These are phyloP conservation scores for Enteromius paludinosus DNA, from an alignment of 2,797 vertebrate species.

Conservation along the genomic window DNA sequence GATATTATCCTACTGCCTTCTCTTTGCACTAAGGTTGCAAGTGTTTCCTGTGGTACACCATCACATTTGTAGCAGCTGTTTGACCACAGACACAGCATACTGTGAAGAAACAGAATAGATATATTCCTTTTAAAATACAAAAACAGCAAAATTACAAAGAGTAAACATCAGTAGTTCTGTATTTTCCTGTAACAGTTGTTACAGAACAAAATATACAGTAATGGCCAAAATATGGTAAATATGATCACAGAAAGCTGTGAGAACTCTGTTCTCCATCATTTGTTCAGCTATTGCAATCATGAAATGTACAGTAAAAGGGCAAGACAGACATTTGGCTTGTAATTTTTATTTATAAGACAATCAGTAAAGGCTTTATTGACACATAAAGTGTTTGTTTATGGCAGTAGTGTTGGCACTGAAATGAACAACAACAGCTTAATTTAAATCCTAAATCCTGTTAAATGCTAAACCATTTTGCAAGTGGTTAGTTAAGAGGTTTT, in stretches of 20 bases:
- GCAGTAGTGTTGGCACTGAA: background rate
- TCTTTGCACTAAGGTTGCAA: slow-evolving; percentile 24
- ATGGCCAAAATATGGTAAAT: too few relatives aligned
- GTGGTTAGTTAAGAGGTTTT: background rate
- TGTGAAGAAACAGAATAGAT: slow-evolving; percentile 2
- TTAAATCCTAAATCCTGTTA: background rate
- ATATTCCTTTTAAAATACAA: background rate
- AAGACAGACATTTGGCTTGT: background rate
- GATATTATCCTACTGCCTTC: background rate
- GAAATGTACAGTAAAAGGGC: background rate
- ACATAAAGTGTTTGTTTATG: background rate
- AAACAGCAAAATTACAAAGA: background rate
- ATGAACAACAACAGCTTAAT: background rate
- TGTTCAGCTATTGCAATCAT: background rate
- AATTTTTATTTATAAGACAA: background rate
- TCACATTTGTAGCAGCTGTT: slow-evolving; percentile 55
- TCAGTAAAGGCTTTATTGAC: background rate
- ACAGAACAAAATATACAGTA: background rate
- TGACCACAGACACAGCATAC: slow-evolving; percentile 64
- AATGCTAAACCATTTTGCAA: background rate
- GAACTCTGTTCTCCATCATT: background rate
- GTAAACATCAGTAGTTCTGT: background rate
- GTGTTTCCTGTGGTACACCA: slow-evolving; percentile 58
- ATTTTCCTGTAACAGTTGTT: background rate
- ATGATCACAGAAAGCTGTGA: too few relatives aligned